Percentiles rank a stretch among this genome's conserved stretches.
These are phyloP conservation scores for Hyles vespertilio DNA, from an alignment of 1,140 invertebrate species.

Conservation along the genomic window DNA sequence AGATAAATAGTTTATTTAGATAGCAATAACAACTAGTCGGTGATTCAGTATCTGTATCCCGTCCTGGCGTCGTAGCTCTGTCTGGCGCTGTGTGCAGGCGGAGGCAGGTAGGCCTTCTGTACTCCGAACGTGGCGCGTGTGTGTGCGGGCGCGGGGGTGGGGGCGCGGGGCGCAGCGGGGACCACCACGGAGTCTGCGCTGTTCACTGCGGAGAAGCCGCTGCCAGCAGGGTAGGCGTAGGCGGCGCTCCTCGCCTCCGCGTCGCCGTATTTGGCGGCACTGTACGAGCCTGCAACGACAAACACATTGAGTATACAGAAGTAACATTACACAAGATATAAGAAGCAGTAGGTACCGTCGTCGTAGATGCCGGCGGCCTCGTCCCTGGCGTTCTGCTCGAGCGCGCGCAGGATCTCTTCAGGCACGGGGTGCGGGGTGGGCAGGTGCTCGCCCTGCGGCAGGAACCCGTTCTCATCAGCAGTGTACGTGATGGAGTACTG, in stretches of 20 bases:
- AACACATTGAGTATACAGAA: too few species aligned
- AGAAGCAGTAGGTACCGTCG: constrained; percentile 39
- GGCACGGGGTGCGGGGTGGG: constrained; percentile 87
- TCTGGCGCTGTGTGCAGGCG: neutral
- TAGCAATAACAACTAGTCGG: too few species aligned
- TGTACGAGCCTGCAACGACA: neutral
- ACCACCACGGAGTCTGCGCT: too few species aligned
- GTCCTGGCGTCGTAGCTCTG: constrained; percentile 9
- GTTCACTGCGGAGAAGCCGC: too few species aligned
- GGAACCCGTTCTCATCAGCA: constrained; percentile 88
- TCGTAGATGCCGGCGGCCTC: constrained; percentile 67
- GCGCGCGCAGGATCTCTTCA: constrained; percentile 65
- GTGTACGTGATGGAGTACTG: constrained; percentile 78
- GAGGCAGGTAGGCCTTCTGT: constrained; percentile 12
- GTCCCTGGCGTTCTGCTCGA: constrained; percentile 61
- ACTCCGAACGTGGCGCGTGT: too few species aligned
- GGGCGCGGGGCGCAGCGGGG: too few species aligned
- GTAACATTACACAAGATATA: constrained; percentile 21
- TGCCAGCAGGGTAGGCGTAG: too few species aligned
- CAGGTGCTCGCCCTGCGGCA: constrained; percentile 83
- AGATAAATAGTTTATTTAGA: too few species aligned
- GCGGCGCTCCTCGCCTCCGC: too few species aligned
- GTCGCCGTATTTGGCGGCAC: too few species aligned
- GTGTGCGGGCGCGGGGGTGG: too few species aligned
- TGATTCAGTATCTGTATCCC: constrained; percentile 10